Conservation (phyloP, 30 jellyfish, hydroid and myxozoan species). For the Nemopilema nomurai region DNA sequence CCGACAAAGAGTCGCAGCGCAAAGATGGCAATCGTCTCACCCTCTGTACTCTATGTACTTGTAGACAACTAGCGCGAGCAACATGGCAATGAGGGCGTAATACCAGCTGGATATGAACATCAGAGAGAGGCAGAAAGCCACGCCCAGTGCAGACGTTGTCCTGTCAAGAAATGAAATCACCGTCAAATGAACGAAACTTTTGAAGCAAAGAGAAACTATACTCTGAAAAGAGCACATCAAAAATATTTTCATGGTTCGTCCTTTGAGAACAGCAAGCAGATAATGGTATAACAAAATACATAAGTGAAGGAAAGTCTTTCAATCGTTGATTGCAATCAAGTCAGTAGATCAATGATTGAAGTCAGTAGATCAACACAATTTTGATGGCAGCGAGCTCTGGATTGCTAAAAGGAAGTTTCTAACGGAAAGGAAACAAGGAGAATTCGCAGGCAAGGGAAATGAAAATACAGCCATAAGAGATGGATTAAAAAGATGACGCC, state of each 20-base stretch:
- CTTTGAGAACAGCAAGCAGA: too few species aligned
- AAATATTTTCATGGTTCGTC: neutral
- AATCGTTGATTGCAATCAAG: neutral
- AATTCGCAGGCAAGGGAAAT: neutral
- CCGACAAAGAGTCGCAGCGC: neutral
- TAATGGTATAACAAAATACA: too few species aligned
- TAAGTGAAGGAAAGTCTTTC: neutral
- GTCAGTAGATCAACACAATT: neutral
- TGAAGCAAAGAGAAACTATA: neutral
- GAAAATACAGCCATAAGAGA: neutral
- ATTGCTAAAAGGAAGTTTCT: neutral
- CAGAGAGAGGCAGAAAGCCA: slow-evolving; percentile 77
- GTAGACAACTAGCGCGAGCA: slow-evolving; percentile 78
- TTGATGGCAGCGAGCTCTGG: neutral
- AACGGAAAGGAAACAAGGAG: neutral
- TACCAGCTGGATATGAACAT: slow-evolving; percentile 99
- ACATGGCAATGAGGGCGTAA: slow-evolving; percentile 86
- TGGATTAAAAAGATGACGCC: neutral
- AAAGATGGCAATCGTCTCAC: slow-evolving; percentile 31
- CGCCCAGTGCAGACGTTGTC: slow-evolving; percentile 88
- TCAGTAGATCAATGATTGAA: neutral
- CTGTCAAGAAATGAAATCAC: too few species aligned
- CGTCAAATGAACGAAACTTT: too few species aligned
- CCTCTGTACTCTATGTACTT: slow-evolving; percentile 95
- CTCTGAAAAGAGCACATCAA: neutral